Base-by-base conservation (phyloP, 2,113 vertebrate species). In the Puffinus mauretanicus region DNA sequence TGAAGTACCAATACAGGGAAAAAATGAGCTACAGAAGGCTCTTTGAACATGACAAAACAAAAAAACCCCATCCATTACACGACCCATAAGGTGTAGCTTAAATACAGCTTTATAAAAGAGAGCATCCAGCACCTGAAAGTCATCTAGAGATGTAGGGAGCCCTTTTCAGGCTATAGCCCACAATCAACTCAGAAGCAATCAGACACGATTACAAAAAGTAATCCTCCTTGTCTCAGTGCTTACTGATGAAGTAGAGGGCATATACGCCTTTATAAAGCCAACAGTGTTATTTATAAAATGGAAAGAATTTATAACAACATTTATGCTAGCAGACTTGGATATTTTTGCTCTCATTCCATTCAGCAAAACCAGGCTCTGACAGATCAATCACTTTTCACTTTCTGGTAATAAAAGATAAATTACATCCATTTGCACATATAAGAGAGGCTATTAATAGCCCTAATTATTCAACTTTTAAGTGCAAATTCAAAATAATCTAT, bases 231-330 rank as follows among this genome's bases (percentile, higher is more conserved):
- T 44, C 65, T 60, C n/a, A n/a, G 83, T 19, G 44, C 60, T 72
- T 13, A 34, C 49, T 78, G 60, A 78, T 27, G 61, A 82, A 65
- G 61, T 9, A 77, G 65, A 82, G 44, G 82, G 32, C 60, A 90
- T 4, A 38, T 4, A 38, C 0, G 11, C 54, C 78, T 90, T 67
- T 88, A 49, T 42, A 73, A 71, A 93, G 69, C 44, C 47, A 87
- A 67, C 24, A 58, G 49, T 32, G 38, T 73, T 93, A 88, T 82
- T 88, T 82, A 85, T 64, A 91, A 88, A 82, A 61, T 38, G 55
- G 60, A 73, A 88, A 57, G 93, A 93, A 92, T 62, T 90, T 87
- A 25, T 80, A 80, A 76, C n/a, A 90, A 88, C 66, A 70, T 55
- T 65, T 70, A 69, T 42, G 40, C 85, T 73, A 60, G 49, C 55